Evolutionary conservation across 1,140 invertebrate genomes (phyloP).

Genomic region (Trichogramma pretiosum): DNA sequence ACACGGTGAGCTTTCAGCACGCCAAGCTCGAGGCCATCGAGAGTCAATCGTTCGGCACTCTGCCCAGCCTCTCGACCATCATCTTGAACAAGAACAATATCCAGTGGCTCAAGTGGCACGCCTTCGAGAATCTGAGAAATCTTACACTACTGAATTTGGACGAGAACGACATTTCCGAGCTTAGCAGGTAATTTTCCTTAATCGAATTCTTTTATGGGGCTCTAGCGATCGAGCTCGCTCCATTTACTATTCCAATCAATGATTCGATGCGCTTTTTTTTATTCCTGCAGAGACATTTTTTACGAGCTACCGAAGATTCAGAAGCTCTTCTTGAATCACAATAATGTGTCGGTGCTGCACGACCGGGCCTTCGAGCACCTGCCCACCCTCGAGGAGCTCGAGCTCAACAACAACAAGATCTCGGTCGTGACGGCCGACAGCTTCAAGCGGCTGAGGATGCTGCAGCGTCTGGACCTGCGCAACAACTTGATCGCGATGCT

Average conservation of each 20-base stretch:
- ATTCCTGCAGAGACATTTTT: conserved; percentile 51
- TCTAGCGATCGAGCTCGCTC: no score
- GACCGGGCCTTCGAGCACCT: conserved; percentile 63
- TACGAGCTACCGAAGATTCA: conserved; percentile 58
- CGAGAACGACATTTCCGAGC: conserved; percentile 61
- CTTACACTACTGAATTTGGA: conserved; percentile 58
- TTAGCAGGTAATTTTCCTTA: conserved; percentile 56
- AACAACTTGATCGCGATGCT: conserved; percentile 63
- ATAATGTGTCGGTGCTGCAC: conserved; percentile 63
- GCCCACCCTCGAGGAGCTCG: conserved; percentile 55
- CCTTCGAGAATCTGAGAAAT: conserved; percentile 59
- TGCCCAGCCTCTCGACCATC: conserved; percentile 57
- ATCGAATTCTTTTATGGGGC: neutral
- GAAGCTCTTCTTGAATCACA: conserved; percentile 57
- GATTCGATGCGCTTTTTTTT: no score
- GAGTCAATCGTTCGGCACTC: conserved; percentile 61
- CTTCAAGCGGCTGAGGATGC: conserved; percentile 58
- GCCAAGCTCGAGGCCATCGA: conserved; percentile 58
- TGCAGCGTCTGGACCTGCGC: conserved; percentile 57
- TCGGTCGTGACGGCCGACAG: conserved; percentile 58
- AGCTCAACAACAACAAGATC: conserved; percentile 62
- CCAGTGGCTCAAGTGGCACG: conserved; percentile 50
- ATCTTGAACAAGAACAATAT: conserved; percentile 61
- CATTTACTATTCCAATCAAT: no score
- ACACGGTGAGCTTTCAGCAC: conserved; percentile 59